Evolutionary conservation across 2,888 invertebrate species (phyloP).

Genomic region (Heliconius cydno): DNA sequence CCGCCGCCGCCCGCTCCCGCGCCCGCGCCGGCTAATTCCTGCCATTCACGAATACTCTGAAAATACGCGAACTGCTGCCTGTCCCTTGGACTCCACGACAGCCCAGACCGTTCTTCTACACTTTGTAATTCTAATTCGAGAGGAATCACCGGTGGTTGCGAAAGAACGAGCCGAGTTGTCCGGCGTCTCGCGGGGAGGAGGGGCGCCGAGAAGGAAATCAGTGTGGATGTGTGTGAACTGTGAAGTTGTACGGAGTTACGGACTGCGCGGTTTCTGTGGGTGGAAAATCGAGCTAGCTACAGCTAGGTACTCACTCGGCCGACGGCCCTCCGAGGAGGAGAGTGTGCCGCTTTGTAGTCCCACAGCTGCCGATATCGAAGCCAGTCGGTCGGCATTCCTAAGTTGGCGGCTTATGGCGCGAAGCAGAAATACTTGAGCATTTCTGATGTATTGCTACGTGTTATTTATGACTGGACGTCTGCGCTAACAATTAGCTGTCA

Average conservation of each 20-base stretch:
- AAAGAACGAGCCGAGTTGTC: slow-evolving; percentile 49
- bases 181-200: slow-evolving; percentile 63
- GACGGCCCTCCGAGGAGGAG: slow-evolving; percentile 55
- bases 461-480: slow-evolving; percentile 66
- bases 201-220: slow-evolving; percentile 74
- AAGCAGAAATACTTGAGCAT: slow-evolving; percentile 76
- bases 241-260: slow-evolving; percentile 53
- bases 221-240: slow-evolving; percentile 54
- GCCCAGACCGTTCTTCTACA: slow-evolving; percentile 39
- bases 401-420: slow-evolving; percentile 74
- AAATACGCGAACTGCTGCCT: slow-evolving; percentile 62
- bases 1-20: slow-evolving; percentile 49
- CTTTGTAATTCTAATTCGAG: slow-evolving; percentile 39
- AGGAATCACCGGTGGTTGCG: slow-evolving; percentile 41
- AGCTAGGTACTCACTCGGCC: slow-evolving; percentile 61
- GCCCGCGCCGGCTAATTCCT: slow-evolving; percentile 64
- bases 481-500: slow-evolving; percentile 53
- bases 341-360: slow-evolving; percentile 60
- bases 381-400: slow-evolving; percentile 77
- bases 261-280: slow-evolving; percentile 64
- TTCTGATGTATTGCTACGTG: slow-evolving; percentile 74
- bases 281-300: slow-evolving; percentile 61
- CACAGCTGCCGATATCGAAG: slow-evolving; percentile 62
- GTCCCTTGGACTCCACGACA: slow-evolving; percentile 47
- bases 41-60: slow-evolving; percentile 77